A percentile compares a stretch with the other conserved stretches of the same genome.
Evolutionary conservation across 2,113 vertebrate species (phyloP).

Genomic region (Perca fluviatilis): DNA sequence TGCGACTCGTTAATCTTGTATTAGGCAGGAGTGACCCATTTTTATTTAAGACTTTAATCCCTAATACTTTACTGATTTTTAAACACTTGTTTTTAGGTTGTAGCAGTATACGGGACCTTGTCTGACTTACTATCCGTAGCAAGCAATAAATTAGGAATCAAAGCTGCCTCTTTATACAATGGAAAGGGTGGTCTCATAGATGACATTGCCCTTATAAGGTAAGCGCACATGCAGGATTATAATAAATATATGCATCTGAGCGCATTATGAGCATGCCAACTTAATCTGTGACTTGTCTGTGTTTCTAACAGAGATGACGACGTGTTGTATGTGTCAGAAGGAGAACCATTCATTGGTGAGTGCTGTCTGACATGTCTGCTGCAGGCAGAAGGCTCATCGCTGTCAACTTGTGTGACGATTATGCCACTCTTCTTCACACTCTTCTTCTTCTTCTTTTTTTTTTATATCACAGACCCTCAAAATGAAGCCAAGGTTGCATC

Average conservation of each 20-base stretch:
- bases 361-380: slow-evolving; percentile 22
- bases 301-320: slow-evolving; percentile 92
- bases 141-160: slow-evolving; percentile 95
- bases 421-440: too few species aligned
- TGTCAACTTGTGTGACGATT: slow-evolving; percentile 36
- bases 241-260: too few species aligned
- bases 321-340: slow-evolving; percentile 96
- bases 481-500: slow-evolving; percentile 82
- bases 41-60: not conserved
- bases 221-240: not conserved
- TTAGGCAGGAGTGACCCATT: slow-evolving; percentile 14
- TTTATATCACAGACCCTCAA: slow-evolving; percentile 87
- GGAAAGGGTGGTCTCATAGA: slow-evolving; percentile 96
- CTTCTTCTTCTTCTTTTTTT: not conserved
- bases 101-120: slow-evolving; percentile 95
- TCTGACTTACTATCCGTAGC: slow-evolving; percentile 95
- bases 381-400: not conserved
- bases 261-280: not conserved
- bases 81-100: slow-evolving; percentile 85
- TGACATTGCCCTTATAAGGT: slow-evolving; percentile 96
- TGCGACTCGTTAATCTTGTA: slow-evolving; percentile 10
- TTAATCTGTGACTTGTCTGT: not conserved
- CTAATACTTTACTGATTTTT: not conserved
- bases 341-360: slow-evolving; percentile 94
- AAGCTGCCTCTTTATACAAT: slow-evolving; percentile 94